A percentile compares a stretch with the other conserved stretches of the same genome.
These are phyloP conservation scores for Dolomedes plantarius DNA, from an alignment of 2,888 invertebrate species.

Conservation along the genomic window DNA sequence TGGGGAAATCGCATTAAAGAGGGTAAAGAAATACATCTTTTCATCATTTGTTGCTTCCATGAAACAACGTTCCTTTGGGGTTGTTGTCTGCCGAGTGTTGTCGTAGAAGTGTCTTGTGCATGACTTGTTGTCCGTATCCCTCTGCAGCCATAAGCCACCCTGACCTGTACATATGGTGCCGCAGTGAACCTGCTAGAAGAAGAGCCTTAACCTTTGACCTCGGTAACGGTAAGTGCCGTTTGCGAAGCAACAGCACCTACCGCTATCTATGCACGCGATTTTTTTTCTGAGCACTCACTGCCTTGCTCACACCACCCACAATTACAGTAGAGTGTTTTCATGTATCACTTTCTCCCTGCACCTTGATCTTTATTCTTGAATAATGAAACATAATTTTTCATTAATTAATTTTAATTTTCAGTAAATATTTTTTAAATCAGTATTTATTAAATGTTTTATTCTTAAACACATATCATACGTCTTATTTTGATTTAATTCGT, in stretches of 20 bases:
- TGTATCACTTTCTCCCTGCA: not conserved
- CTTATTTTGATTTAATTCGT: no score
- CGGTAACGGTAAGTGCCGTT: constrained; percentile 74
- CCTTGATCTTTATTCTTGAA: not conserved
- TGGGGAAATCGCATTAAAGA: no score
- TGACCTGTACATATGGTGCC: constrained; percentile 61
- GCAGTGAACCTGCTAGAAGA: constrained; percentile 73
- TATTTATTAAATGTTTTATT: no score
- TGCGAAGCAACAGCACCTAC: constrained; percentile 24
- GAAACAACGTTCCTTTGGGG: constrained; percentile 5
- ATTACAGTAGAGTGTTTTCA: not conserved
- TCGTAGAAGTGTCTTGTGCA: constrained; percentile 43
- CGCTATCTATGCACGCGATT: not conserved
- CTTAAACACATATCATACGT: no score
- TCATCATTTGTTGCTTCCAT: no score
- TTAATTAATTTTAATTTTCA: no score
- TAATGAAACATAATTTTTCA: no score
- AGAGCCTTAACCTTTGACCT: constrained; percentile 75
- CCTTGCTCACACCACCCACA: constrained; percentile 24
- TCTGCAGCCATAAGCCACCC: constrained; percentile 65
- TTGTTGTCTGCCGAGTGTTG: constrained; percentile 44
- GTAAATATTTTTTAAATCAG: no score
- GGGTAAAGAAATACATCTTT: no score
- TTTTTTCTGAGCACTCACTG: constrained; percentile 16
- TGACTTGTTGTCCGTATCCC: constrained; percentile 63